These are phyloP conservation scores for Mustela nigripes DNA, from an alignment of 2,113 vertebrate genomes.

Conservation along the genomic window DNA sequence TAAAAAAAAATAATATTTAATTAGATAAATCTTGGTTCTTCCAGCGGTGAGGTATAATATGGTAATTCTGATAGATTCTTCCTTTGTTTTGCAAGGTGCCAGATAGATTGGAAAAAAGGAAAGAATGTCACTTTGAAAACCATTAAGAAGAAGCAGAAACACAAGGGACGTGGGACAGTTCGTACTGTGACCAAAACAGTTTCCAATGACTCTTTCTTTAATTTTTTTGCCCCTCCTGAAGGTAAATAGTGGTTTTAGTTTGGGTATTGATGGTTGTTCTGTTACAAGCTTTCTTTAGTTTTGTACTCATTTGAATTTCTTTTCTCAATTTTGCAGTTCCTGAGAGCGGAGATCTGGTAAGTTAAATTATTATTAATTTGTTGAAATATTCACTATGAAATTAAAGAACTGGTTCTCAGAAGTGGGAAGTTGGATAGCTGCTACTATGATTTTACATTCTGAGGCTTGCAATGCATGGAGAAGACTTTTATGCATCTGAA, in stretches of 20 bases:
- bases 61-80: slow-evolving; percentile 13
- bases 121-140: slow-evolving; percentile 99
- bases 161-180: slow-evolving; percentile 99
- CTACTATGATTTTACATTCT: neutral
- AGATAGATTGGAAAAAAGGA: slow-evolving; percentile 99
- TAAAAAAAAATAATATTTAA: neutral
- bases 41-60: neutral
- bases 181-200: slow-evolving; percentile 99
- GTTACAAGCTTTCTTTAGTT: slow-evolving; percentile 21
- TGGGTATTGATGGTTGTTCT: neutral
- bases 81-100: slow-evolving; percentile 89
- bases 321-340: slow-evolving; percentile 91
- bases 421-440: neutral
- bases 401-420: neutral
- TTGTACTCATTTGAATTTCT: slow-evolving; percentile 56
- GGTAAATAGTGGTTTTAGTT: slow-evolving; percentile 85
- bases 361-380: slow-evolving; percentile 76
- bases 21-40: neutral
- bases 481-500: neutral
- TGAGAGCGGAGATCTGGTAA: slow-evolving; percentile 97
- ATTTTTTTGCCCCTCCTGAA: slow-evolving; percentile 98
- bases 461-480: neutral
- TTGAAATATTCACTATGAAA: slow-evolving; percentile 43
- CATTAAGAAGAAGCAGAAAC: slow-evolving; percentile 99
- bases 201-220: slow-evolving; percentile 99